Percentiles rank a stretch among this genome's conserved stretches.
phyloP scores from a whole-genome alignment of 1,140 invertebrate genomes.

The Orius insidiosus region DNA sequence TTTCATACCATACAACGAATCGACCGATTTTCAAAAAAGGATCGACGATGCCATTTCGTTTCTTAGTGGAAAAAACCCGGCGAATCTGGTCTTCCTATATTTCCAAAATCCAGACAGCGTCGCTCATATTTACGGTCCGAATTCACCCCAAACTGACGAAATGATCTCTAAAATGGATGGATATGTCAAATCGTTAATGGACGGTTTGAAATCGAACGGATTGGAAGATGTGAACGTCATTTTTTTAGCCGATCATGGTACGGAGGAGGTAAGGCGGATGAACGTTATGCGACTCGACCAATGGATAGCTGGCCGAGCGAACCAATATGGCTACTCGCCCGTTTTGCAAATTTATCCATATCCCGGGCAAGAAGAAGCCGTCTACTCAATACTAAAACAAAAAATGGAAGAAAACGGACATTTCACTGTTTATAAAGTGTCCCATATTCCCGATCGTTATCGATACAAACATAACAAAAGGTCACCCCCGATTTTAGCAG shows the following conservation, averaged over 20 bases:
- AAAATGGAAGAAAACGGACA: constrained; percentile 25
- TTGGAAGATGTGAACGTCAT: constrained; percentile 45
- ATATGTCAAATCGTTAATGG: constrained; percentile 36
- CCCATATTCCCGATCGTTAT: constrained; percentile 36
- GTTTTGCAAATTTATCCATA: constrained; percentile 31
- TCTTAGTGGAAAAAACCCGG: constrained; percentile 31
- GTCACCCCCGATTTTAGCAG: constrained; percentile 36
- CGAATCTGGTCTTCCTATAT: constrained; percentile 49
- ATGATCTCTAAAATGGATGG: constrained; percentile 35
- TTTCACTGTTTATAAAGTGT: constrained; percentile 37
- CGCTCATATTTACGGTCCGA: constrained; percentile 33
- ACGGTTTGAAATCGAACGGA: constrained; percentile 29
- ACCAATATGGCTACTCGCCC: constrained; percentile 27
- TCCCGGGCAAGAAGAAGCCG: constrained; percentile 28
- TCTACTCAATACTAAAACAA: constrained; percentile 34
- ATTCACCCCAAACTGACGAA: constrained; percentile 28
- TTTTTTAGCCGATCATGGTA: constrained; percentile 59
- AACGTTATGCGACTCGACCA: constrained; percentile 39
- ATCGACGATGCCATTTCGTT: constrained; percentile 42
- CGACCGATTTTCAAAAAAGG: constrained; percentile 32
- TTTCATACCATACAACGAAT: constrained; percentile 31
- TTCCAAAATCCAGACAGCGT: constrained; percentile 52
- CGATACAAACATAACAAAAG: constrained; percentile 39
- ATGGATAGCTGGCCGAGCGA: constrained; percentile 29
- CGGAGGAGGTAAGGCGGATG: constrained; percentile 33